Percentiles rank a stretch among this genome's conserved stretches.
These are phyloP conservation scores for Galerucella nymphaeae DNA, from an alignment of 2,888 invertebrate species.

Conservation along the genomic window DNA sequence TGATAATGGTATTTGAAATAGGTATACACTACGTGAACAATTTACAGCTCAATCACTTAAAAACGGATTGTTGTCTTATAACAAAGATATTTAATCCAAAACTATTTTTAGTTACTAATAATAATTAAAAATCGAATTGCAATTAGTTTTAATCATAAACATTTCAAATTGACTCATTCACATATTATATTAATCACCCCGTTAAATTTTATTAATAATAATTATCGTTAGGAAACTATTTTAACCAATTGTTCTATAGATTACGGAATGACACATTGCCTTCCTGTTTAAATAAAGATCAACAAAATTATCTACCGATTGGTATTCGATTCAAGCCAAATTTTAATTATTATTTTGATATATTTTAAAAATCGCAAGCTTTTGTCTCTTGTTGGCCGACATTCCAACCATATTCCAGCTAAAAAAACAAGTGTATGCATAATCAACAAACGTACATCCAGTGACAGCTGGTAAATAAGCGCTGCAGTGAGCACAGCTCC, in stretches of 20 bases:
- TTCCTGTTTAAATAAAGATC: not conserved
- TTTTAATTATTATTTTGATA: no score
- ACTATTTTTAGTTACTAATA: not conserved
- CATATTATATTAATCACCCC: not conserved
- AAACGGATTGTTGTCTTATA: no score
- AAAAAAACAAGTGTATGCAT: no score
- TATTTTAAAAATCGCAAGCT: no score
- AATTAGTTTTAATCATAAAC: not conserved
- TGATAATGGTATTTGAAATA: no score
- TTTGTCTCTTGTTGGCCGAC: no score
- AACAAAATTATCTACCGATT: not conserved
- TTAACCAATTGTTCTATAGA: not conserved
- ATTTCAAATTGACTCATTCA: conserved; percentile 1
- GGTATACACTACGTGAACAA: no score
- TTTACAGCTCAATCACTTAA: no score
- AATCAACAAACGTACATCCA: no score
- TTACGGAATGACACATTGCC: not conserved
- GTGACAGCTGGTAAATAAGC: no score
- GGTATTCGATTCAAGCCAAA: not conserved
- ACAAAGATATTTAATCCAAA: not conserved
- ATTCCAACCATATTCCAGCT: no score
- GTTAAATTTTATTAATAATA: not conserved
- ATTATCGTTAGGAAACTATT: not conserved
- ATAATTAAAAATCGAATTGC: not conserved
- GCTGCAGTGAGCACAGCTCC: no score